These are phyloP conservation scores for Trissoscelio sp. DNA, from an alignment of 2,888 invertebrate genomes.

Conservation along the genomic window DNA sequence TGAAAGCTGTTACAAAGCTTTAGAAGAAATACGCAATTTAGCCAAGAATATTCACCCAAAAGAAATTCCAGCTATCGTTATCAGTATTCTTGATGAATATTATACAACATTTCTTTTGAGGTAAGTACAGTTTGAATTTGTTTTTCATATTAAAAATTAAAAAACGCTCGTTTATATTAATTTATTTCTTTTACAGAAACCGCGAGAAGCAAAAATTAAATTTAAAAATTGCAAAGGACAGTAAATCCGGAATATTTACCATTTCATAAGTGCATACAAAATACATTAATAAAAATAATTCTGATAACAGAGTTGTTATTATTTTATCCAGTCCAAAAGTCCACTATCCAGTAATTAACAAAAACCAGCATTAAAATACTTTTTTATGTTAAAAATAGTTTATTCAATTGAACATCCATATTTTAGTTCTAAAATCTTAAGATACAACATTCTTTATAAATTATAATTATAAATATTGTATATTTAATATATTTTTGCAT, in stretches of 20 bases:
- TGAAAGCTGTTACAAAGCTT: conserved; percentile 13
- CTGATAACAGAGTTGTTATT: too few species aligned
- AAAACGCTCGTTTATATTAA: neutral
- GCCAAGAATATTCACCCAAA: conserved; percentile 11
- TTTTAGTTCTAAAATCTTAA: too few species aligned
- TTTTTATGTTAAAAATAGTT: too few species aligned
- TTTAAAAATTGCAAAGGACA: neutral
- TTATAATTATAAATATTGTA: too few species aligned
- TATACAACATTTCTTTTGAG: conserved; percentile 15
- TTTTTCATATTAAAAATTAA: neutral
- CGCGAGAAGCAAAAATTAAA: neutral
- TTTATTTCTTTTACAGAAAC: neutral
- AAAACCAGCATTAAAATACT: too few species aligned
- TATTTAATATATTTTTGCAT: too few species aligned
- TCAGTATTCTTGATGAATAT: conserved; percentile 11
- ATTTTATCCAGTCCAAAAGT: too few species aligned
- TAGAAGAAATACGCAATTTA: neutral
- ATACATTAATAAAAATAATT: too few species aligned
- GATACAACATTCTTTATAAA: too few species aligned
- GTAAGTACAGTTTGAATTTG: neutral
- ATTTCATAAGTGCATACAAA: neutral
- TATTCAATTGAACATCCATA: too few species aligned
- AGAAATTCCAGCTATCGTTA: conserved; percentile 4
- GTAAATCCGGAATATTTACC: neutral
- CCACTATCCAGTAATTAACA: too few species aligned